phyloP scores from a whole-genome alignment of 2,888 invertebrate genomes.

The Cinara cedri region DNA sequence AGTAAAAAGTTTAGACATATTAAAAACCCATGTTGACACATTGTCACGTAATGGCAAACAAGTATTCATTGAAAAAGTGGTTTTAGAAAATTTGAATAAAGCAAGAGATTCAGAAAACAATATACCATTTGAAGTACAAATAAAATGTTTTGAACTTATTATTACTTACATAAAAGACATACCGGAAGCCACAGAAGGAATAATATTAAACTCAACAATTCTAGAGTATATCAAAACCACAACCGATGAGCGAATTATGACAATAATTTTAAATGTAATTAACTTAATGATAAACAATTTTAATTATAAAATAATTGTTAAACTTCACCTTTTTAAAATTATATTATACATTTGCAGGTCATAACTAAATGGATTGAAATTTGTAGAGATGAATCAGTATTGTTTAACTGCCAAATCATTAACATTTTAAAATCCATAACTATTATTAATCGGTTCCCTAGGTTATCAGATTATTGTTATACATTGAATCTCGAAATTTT shows the following conservation, averaged over 20 bases:
- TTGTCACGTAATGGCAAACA: conserved; percentile 2
- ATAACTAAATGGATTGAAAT: conserved; percentile 36
- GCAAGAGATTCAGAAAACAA: conserved; percentile 34
- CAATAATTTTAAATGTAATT: conserved; percentile 43
- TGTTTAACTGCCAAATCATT: conserved; percentile 22
- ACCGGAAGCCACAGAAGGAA: conserved; percentile 23
- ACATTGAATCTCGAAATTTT: conserved; percentile 44
- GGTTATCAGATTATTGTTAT: conserved; percentile 21
- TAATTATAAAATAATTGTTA: neutral
- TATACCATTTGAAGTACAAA: conserved; percentile 48
- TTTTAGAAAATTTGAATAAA: conserved; percentile 33
- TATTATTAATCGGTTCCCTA: conserved; percentile 24
- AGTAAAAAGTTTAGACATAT: conserved; percentile 37
- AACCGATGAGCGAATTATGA: conserved; percentile 43
- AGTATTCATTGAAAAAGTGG: conserved; percentile 45
- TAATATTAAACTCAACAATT: conserved; percentile 31
- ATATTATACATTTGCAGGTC: conserved; percentile 21
- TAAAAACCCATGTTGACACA: conserved; percentile 37
- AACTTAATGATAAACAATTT: neutral
- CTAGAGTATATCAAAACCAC: conserved; percentile 40
- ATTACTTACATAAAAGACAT: conserved; percentile 29
- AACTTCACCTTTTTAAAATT: neutral
- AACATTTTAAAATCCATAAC: conserved; percentile 26
- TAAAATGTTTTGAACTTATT: conserved; percentile 45
- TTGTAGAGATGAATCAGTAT: conserved; percentile 21